Base-by-base conservation (phyloP, 2,113 vertebrate genomes). In the Myotis brandtii region DNA sequence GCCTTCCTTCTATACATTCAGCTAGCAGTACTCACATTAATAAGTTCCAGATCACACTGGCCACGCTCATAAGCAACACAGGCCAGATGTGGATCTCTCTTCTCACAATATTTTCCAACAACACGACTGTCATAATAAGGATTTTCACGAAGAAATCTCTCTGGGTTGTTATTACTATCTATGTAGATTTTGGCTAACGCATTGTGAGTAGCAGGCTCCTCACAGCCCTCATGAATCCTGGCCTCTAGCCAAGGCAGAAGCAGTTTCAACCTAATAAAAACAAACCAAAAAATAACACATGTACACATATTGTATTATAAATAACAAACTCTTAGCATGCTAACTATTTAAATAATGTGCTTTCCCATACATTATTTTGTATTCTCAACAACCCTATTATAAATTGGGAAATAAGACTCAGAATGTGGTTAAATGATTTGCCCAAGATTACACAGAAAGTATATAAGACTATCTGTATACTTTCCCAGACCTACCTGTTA, bases 141-240 rank as follows among this genome's bases (percentile, higher is more conserved):
- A 91, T 99, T 99, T 98, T 99, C 99, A 64, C 99, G 99, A 96
- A 99, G 98, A 98, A 99, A 99, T 66, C 99, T 99, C 93, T 99
- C 99, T 0, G 99, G 99, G 98, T 99, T 99, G 98, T 99, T 99
- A 98, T 99, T 99, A 98, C 99, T 99, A 97, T 99, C 99, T 0
- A 99, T 99, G 98, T 99, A 99, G 95, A 99, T 99, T 98, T 99
- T 99, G 93, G 99, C 99, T 97, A 99, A 97, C 1, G 99, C 99
- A 95, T 99, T 99, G 93, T 99, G 99, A 95, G 99, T 99, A 34
- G 99, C 99, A 50, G 99, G 99, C 93, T 99, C 99, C 96, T 99
- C 99, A 89, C 99, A 99, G 76, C 99, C 99, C 97, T 99, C 99
- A 0, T 99, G 99, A 97, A 99, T 99, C 96, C 99, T 99, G 87